Evolutionary conservation across 2,113 vertebrate genomes (phyloP).

Genomic region (Spilogale gracilis): DNA sequence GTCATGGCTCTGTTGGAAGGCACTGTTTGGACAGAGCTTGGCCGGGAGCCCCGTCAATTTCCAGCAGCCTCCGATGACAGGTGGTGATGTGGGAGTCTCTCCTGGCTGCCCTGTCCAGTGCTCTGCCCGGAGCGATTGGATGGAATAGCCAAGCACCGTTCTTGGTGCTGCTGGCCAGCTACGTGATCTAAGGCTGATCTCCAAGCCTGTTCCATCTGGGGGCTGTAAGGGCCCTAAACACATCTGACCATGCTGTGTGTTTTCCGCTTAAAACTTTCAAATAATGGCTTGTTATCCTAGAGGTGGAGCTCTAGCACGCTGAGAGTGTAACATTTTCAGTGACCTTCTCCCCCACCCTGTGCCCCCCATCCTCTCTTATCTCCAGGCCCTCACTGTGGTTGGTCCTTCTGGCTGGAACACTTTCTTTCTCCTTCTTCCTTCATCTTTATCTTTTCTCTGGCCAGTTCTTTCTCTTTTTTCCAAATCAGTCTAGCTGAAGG

Average conservation of each 20-base stretch:
- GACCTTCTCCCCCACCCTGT: fast-evolving
- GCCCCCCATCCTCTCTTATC: fast-evolving
- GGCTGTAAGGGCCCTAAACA: neutral
- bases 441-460: neutral
- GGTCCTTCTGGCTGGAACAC: neutral
- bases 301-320: neutral
- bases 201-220: neutral
- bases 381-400: fast-evolving
- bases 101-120: fast-evolving
- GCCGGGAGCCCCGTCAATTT: fast-evolving
- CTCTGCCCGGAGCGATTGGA: neutral
- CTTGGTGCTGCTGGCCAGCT: neutral
- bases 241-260: neutral
- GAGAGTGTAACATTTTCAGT: fast-evolving
- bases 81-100: neutral
- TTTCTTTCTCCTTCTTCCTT: neutral
- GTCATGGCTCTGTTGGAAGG: neutral
- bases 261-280: neutral
- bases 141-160: fast-evolving
- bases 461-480: neutral
- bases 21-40: neutral
- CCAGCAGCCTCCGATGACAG: neutral
- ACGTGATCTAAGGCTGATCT: neutral
- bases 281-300: neutral
- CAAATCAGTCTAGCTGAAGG: neutral